These are phyloP conservation scores for Drosophila watanabei DNA, from an alignment of 1,140 invertebrate genomes.

Conservation along the genomic window DNA sequence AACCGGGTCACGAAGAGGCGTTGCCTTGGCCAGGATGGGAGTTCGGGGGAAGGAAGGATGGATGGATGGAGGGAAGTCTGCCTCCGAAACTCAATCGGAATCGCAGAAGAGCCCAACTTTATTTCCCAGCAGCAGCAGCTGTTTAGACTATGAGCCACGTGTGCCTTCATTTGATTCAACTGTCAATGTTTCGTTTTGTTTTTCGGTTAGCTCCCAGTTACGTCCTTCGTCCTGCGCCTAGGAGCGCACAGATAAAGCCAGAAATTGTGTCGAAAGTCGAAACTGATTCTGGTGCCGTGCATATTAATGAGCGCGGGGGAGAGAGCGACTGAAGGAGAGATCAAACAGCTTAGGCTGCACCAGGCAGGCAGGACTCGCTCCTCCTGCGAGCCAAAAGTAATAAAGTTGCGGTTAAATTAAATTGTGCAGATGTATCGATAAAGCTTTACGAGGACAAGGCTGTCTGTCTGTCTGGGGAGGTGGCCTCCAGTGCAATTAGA, in stretches of 20 bases:
- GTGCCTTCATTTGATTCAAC: constrained; percentile 71
- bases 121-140: constrained; percentile 47
- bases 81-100: constrained; percentile 14
- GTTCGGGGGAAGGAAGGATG: not conserved
- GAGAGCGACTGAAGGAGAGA: constrained; percentile 18
- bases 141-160: constrained; percentile 68
- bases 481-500: not conserved
- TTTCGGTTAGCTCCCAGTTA: constrained; percentile 8
- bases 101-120: constrained; percentile 44
- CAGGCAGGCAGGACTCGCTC: constrained; percentile 11
- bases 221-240: constrained; percentile 1
- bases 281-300: constrained; percentile 73
- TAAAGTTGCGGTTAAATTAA: constrained; percentile 83
- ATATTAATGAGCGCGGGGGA: constrained; percentile 71
- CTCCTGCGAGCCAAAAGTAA: constrained; percentile 56
- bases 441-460: constrained; percentile 55
- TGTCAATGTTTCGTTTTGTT: constrained; percentile 78
- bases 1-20: constrained; percentile 24
- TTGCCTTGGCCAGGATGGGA: not conserved
- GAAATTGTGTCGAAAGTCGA: constrained; percentile 78
- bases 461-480: not conserved
- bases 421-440: constrained; percentile 81
- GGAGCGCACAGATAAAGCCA: constrained; percentile 57
- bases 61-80: not conserved
- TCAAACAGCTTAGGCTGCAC: constrained; percentile 64